A percentile compares a stretch with the other conserved stretches of the same genome.
phyloP scores from a whole-genome alignment of 1,140 invertebrate genomes.

The Drosophila eugracilis region DNA sequence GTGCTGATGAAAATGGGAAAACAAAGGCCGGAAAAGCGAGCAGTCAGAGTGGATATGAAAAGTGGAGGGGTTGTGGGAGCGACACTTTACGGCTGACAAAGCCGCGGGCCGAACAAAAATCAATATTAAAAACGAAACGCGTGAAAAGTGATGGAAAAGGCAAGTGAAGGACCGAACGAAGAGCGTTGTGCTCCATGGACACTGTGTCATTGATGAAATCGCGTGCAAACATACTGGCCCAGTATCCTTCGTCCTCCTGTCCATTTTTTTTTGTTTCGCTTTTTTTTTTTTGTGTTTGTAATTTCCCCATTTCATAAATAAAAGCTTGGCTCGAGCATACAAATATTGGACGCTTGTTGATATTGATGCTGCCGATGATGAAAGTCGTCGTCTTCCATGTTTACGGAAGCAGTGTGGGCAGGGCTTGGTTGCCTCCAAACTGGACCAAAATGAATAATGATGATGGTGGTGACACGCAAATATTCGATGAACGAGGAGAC shows the following conservation, averaged over 20 bases:
- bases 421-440: not conserved
- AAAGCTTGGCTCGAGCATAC: constrained; percentile 52
- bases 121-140: constrained; percentile 73
- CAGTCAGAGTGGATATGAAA: constrained; percentile 14
- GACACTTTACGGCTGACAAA: constrained; percentile 64
- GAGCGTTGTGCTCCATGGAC: constrained; percentile 28
- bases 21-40: constrained; percentile 56
- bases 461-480: constrained; percentile 66
- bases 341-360: constrained; percentile 80
- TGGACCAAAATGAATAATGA: constrained; percentile 75
- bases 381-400: constrained; percentile 51
- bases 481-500: constrained; percentile 53
- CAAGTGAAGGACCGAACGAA: constrained; percentile 23
- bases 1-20: constrained; percentile 76
- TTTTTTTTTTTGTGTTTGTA: constrained; percentile 53
- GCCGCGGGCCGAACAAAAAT: constrained; percentile 61
- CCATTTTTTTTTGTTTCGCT: constrained; percentile 1
- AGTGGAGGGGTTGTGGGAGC: not conserved
- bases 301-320: constrained; percentile 82
- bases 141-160: constrained; percentile 66
- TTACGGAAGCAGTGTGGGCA: constrained; percentile 11
- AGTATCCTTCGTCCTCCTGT: constrained; percentile 14
- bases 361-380: constrained; percentile 65
- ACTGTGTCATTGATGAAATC: constrained; percentile 67
- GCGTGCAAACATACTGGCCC: constrained; percentile 59